Evolutionary conservation across 2,888 invertebrate genomes (phyloP), one percentile per base, ranked within the genome.

Genomic region (Heliconius ismenius): DNA sequence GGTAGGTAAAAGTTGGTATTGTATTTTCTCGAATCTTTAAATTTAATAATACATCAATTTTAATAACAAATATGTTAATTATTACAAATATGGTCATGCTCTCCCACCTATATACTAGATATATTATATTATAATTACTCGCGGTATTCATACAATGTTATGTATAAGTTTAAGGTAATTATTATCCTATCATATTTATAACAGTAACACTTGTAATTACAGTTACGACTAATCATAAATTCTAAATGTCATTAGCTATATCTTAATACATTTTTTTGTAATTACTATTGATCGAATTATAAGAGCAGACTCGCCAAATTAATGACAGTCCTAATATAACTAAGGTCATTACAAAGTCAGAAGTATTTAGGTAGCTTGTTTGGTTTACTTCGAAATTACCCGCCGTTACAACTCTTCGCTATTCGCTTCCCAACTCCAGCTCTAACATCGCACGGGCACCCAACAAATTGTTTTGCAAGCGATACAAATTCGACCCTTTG

Each of bases 381-480:
- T 77, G 81, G 79, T 80, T 80, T 76, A 62, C 77, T 78, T 75
- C 70, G 76, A 77, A 83, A 83, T 82, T 82, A 78, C 82, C 81
- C 76, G 78, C 78, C 76, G 79, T 81, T 81, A 80, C 81, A 81
- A 43, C 67, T 13, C 39, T 39, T 43, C 24, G 13, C 67, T 24
- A 80, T 82, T 81, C 81, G 82, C 83, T 82, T 81, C 79, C 82
- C 81, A 81, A 82, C 80, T 83, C 81, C 82, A 82, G 82, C 82
- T 81, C 82, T 81, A 80, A 82, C 82, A 80, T 81, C 83, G 77
- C 78, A 81, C 79, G 81, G 81, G 81, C 82, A 79, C 81, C 83
- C 81, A 84, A 88, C 90, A 88, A 91, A 91, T 91, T 90, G 91
- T 90, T 91, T 87, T 86, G 86, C 87, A 84, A 87, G 88, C 88